Percentiles rank a stretch among this genome's conserved stretches.
Evolutionary conservation across 2,888 invertebrate genomes (phyloP).

Genomic region (Hydropsyche betteni): DNA sequence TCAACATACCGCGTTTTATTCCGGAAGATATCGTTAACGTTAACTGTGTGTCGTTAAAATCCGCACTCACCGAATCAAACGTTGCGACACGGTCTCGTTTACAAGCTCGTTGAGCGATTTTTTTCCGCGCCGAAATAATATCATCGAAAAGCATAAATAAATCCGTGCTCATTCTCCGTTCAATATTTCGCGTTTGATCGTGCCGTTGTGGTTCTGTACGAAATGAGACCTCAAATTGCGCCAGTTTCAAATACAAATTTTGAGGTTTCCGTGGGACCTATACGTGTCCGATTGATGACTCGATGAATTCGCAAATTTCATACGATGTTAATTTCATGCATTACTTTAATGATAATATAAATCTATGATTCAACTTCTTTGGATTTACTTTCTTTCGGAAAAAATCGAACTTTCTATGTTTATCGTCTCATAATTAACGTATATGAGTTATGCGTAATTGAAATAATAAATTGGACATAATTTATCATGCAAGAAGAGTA

Average conservation of each 20-base stretch:
- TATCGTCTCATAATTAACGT: too few species aligned
- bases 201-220: neutral
- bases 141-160: neutral
- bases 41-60: too few species aligned
- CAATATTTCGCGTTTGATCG: neutral
- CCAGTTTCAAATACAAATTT: slow-evolving; percentile 10
- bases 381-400: neutral
- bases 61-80: too few species aligned
- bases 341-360: too few species aligned
- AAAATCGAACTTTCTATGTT: neutral
- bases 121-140: too few species aligned
- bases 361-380: too few species aligned
- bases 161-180: neutral
- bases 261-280: slow-evolving; percentile 9
- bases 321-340: neutral
- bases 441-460: too few species aligned
- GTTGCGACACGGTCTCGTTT: too few species aligned
- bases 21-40: slow-evolving; percentile 17
- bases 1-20: slow-evolving; percentile 1
- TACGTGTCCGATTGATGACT: slow-evolving; percentile 3
- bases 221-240: slow-evolving; percentile 8
- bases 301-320: too few species aligned
- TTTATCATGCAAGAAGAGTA: too few species aligned
- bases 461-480: too few species aligned
- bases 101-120: too few species aligned